Conservation (phyloP, 2,113 vertebrate species). For the Gymnogyps californianus region DNA sequence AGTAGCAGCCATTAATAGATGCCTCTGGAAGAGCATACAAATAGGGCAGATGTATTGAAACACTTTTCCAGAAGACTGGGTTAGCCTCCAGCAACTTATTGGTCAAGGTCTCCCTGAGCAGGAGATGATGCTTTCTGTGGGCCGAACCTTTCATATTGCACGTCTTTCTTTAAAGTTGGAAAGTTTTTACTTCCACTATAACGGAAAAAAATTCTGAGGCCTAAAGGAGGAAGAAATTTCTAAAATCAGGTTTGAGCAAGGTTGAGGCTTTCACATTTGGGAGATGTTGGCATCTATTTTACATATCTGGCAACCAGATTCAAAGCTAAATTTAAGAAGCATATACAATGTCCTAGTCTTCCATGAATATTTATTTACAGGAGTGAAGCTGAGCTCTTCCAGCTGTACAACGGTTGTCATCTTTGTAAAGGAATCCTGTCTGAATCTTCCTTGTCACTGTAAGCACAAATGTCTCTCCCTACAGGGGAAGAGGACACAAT, state of each 20-base stretch:
- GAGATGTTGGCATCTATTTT: neutral
- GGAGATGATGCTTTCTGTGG: neutral
- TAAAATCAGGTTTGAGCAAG: neutral
- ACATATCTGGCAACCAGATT: neutral
- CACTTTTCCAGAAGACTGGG: neutral
- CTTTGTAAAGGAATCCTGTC: neutral
- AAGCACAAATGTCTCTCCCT: neutral
- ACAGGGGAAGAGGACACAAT: neutral
- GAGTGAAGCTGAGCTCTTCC: neutral
- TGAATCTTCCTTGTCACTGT: neutral
- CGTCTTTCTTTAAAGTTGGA: neutral
- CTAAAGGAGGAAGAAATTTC: neutral
- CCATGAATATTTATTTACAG: conserved; percentile 12
- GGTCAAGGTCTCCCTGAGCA: neutral
- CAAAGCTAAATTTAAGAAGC: conserved; percentile 19
- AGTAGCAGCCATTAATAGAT: neutral
- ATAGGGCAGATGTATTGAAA: neutral
- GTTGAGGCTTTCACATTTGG: neutral
- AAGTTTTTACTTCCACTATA: neutral
- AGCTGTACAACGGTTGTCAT: neutral
- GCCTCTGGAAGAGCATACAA: neutral
- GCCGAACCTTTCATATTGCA: neutral
- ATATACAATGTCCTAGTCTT: neutral
- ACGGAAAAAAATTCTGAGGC: neutral
- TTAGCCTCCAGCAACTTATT: neutral